These are phyloP conservation scores for Pelmatolapia mariae DNA, from an alignment of 2,113 vertebrate genomes.

Conservation along the genomic window DNA sequence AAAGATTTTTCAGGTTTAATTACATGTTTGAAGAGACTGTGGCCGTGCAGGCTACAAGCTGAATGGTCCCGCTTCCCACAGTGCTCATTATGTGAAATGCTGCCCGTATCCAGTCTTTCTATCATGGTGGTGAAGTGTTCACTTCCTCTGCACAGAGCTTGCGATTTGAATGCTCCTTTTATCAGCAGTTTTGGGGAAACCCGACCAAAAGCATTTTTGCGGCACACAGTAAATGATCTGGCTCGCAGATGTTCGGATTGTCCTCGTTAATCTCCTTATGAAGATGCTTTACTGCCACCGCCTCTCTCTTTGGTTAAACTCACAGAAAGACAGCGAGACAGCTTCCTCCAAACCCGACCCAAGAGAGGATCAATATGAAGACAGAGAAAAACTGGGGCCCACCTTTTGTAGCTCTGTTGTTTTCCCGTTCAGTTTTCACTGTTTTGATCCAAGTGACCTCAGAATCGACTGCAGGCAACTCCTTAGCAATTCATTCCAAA, in stretches of 20 bases:
- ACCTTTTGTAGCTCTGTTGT: not conserved
- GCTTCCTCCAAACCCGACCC: not conserved
- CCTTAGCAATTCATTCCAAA: not conserved
- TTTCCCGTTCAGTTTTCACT: not conserved
- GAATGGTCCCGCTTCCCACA: not conserved
- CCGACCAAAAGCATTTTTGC: not conserved
- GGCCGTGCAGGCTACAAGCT: not conserved
- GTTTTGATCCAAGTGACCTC: constrained; percentile 10
- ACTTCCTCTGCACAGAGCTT: not conserved
- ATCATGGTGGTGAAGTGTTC: not conserved
- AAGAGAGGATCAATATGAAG: not conserved
- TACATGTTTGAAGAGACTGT: not conserved
- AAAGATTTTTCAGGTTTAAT: not conserved
- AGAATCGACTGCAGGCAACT: not conserved
- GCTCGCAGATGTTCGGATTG: not conserved
- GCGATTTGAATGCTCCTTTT: not conserved
- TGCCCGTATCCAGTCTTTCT: not conserved
- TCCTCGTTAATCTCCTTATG: not conserved
- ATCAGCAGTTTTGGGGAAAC: not conserved
- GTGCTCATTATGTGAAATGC: not conserved
- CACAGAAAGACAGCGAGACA: not conserved
- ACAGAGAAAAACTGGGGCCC: not conserved
- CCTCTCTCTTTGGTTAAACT: not conserved
- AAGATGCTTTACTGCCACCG: not conserved
- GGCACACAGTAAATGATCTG: not conserved